These are phyloP conservation scores for Corvus cornix DNA, from an alignment of 2,113 vertebrate genomes.

Conservation along the genomic window DNA sequence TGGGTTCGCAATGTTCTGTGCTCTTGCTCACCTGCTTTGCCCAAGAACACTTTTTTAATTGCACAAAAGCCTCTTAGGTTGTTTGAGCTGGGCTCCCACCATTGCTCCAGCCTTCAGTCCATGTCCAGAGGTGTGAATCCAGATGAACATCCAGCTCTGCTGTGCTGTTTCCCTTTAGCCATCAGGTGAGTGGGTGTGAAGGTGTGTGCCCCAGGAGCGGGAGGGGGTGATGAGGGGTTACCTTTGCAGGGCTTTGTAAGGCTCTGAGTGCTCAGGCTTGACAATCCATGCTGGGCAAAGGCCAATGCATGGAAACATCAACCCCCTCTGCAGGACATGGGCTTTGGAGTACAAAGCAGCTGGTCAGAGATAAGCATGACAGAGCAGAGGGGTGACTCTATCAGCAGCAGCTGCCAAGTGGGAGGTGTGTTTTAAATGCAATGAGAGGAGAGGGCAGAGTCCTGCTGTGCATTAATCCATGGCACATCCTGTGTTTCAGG, in stretches of 20 bases:
- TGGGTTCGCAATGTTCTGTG: not conserved
- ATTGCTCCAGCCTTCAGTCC: rapidly evolving
- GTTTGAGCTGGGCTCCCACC: not conserved
- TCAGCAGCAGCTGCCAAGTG: not conserved
- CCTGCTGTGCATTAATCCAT: not conserved
- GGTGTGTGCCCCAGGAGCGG: not conserved
- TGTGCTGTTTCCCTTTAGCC: not conserved
- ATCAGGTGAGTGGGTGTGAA: not conserved
- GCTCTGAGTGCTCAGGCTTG: not conserved
- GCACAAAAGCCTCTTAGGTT: not conserved
- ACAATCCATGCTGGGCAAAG: not conserved
- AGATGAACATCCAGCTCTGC: not conserved
- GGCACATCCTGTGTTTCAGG: not conserved
- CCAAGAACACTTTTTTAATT: not conserved
- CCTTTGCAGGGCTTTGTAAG: not conserved
- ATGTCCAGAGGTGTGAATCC: not conserved
- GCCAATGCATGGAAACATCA: not conserved
- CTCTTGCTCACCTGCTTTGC: not conserved
- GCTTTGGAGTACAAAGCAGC: not conserved
- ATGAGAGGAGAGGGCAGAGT: conserved; percentile 31
- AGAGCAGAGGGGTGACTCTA: not conserved
- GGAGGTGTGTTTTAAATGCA: not conserved
- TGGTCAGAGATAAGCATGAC: not conserved
- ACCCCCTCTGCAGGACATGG: rapidly evolving
- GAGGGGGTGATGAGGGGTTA: not conserved